phyloP scores from a whole-genome alignment of 1,140 invertebrate species.

The Frieseomelitta varia region DNA sequence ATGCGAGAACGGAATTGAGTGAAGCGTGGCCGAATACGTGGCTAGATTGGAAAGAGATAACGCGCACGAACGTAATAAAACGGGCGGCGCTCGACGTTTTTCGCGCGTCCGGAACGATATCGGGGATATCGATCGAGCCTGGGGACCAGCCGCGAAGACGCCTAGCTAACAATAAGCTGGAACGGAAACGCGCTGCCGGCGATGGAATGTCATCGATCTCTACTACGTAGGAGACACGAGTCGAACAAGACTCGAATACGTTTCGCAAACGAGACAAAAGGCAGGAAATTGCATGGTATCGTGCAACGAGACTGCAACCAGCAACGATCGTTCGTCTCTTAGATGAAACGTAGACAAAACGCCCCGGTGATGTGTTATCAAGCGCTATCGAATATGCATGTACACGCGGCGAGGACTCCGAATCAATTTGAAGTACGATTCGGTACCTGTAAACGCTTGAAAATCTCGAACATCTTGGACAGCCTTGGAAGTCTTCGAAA shows the following conservation, averaged over 20 bases:
- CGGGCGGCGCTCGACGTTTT: not conserved
- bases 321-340: too few species aligned
- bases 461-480: too few species aligned
- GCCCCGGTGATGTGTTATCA: too few species aligned
- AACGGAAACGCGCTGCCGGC: too few species aligned
- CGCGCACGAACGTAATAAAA: not conserved
- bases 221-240: too few species aligned
- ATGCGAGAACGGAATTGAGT: slow-evolving; percentile 18
- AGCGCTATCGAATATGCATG: too few species aligned
- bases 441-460: too few species aligned
- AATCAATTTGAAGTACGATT: too few species aligned
- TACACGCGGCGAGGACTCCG: too few species aligned
- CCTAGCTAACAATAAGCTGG: too few species aligned
- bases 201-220: slow-evolving; percentile 10
- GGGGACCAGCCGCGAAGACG: not conserved
- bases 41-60: slow-evolving; percentile 17
- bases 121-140: not conserved
- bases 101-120: not conserved
- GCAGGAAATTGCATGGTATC: slow-evolving; percentile 14
- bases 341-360: too few species aligned
- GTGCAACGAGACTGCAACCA: not conserved
- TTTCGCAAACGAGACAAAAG: slow-evolving; percentile 16
- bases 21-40: not conserved
- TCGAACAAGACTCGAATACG: not conserved
- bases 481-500: too few species aligned